Conservation (phyloP, 92 coral and sea anemone species). For the Parazoanthus darwini region DNA sequence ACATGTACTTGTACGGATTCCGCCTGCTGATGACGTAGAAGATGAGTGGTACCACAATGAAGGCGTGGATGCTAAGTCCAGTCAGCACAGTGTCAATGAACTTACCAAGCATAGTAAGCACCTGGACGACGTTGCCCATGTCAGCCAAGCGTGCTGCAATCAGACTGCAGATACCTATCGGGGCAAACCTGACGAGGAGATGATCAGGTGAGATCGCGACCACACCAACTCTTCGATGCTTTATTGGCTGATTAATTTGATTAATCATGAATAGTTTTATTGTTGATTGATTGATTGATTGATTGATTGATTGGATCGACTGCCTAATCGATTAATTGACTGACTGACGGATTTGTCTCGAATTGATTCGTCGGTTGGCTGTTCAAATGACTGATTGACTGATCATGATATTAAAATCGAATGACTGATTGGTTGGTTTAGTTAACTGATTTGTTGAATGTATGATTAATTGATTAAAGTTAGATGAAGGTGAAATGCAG, state of each 20-base stretch:
- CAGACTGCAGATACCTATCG: conserved; percentile 73
- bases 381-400: too few species aligned
- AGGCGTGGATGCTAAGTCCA: conserved; percentile 66
- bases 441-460: too few species aligned
- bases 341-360: too few species aligned
- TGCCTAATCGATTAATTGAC: too few species aligned
- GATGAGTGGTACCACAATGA: conserved; percentile 60
- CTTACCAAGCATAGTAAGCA: conserved; percentile 64
- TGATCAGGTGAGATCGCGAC: not conserved
- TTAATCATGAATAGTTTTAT: not conserved
- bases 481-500: too few species aligned
- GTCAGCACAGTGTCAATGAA: conserved; percentile 65
- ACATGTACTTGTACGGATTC: conserved; percentile 67
- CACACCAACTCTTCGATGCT: too few species aligned
- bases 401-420: too few species aligned
- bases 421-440: too few species aligned
- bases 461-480: too few species aligned
- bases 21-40: conserved; percentile 59
- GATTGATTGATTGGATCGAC: too few species aligned
- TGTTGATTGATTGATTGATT: too few species aligned
- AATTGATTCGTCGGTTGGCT: too few species aligned
- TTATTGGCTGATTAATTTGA: not conserved
- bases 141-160: conserved; percentile 75
- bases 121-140: conserved; percentile 61
- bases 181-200: conserved; percentile 58